Evolutionary conservation across 2,797 vertebrate species (phyloP).

Genomic region (Eulemur albifrons): DNA sequence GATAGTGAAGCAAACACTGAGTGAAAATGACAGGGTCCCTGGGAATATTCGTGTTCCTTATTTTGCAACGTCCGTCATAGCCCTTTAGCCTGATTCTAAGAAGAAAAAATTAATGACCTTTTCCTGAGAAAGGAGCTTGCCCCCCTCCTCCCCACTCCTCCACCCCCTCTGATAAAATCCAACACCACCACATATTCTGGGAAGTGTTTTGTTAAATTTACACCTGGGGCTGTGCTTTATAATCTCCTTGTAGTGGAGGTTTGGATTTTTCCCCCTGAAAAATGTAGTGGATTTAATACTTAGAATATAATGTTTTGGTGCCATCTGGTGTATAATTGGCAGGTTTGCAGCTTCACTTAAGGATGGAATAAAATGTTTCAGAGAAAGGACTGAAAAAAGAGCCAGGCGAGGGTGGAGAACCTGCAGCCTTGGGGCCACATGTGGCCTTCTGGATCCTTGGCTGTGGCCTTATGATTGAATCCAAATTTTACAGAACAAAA

Average conservation of each 20-base stretch:
- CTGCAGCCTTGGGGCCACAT: too few relatives aligned
- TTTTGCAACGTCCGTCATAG: background rate
- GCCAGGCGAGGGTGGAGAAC: background rate
- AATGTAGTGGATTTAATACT: background rate
- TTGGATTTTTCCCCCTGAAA: background rate
- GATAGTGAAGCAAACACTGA: background rate
- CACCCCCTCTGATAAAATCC: background rate
- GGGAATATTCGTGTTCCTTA: background rate
- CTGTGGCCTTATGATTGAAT: too few relatives aligned
- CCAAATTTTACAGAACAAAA: too few relatives aligned
- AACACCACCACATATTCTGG: background rate
- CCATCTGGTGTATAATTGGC: slow-evolving; percentile 74
- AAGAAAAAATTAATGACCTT: background rate
- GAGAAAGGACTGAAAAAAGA: background rate
- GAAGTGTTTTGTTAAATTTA: background rate
- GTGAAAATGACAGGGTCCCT: background rate
- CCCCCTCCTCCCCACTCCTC: rapidly evolving
- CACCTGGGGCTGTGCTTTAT: background rate
- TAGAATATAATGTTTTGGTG: slow-evolving; percentile 59
- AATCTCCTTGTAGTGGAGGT: background rate
- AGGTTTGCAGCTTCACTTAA: background rate
- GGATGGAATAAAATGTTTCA: background rate
- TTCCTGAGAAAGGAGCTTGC: background rate
- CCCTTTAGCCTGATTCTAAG: background rate
- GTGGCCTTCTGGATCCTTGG: too few relatives aligned